These are phyloP conservation scores for Amiota communis DNA, from an alignment of 2,888 invertebrate genomes.

Conservation along the genomic window DNA sequence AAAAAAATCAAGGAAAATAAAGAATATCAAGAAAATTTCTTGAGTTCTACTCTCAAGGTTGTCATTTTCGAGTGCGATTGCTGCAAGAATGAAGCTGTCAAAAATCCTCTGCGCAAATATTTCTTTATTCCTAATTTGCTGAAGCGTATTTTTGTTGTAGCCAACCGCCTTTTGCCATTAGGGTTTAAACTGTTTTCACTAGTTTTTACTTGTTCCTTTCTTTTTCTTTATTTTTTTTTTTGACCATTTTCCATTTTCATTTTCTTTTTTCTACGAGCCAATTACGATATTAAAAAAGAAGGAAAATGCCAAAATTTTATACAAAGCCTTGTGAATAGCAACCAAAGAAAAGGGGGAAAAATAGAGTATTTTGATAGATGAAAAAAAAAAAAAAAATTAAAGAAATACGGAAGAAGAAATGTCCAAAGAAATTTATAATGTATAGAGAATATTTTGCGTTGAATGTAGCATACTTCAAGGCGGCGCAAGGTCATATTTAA, in stretches of 20 bases:
- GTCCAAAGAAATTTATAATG: slow-evolving; percentile 9
- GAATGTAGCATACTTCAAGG: slow-evolving; percentile 20
- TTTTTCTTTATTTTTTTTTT: no score
- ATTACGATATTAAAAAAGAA: slow-evolving; percentile 22
- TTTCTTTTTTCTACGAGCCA: slow-evolving; percentile 13
- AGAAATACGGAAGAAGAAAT: not conserved
- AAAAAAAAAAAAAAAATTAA: not conserved
- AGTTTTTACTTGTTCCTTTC: no score
- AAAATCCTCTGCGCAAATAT: not conserved
- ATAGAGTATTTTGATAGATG: not conserved
- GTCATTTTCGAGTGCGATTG: slow-evolving; percentile 12
- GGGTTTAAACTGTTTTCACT: not conserved
- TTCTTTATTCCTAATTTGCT: not conserved
- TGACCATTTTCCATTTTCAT: no score
- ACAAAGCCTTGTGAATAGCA: not conserved
- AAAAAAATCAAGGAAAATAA: not conserved
- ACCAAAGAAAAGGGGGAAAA: not conserved
- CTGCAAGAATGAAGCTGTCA: slow-evolving; percentile 12
- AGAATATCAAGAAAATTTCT: not conserved
- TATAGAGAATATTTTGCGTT: not conserved
- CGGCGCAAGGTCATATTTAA: slow-evolving; percentile 15
- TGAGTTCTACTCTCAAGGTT: slow-evolving; percentile 7
- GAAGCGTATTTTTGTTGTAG: not conserved
- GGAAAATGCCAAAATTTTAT: not conserved
- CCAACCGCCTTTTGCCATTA: slow-evolving; percentile 10